Conservation (phyloP, 1,140 invertebrate genomes). For the Aporrectodea caliginosa region DNA sequence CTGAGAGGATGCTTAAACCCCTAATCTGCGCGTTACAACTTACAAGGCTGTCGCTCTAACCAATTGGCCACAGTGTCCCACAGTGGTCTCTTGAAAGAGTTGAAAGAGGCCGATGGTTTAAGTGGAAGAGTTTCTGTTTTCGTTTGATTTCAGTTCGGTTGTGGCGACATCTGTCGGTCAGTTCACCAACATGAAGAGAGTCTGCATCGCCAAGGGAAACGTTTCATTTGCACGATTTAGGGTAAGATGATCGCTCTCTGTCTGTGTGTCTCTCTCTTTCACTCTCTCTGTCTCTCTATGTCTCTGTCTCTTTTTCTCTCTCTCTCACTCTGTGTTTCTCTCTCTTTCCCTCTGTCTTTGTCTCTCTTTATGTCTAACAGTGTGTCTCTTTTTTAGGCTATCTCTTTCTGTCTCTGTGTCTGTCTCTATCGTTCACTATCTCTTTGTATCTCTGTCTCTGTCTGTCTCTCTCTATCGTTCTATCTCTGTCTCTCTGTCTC, state of each 20-base stretch:
- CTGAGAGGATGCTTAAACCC: not conserved
- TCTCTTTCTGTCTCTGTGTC: too few relatives aligned
- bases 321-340: not conserved
- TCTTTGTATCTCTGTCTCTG: too few relatives aligned
- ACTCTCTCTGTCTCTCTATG: not conserved
- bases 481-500: too few relatives aligned
- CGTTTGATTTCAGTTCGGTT: not conserved
- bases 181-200: not conserved
- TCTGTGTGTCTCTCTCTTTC: not conserved
- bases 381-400: too few relatives aligned
- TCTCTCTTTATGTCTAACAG: too few relatives aligned
- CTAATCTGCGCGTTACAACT: not conserved
- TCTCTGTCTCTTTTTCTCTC: not conserved
- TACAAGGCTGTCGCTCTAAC: not conserved
- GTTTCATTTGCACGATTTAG: not conserved
- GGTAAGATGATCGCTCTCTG: not conserved
- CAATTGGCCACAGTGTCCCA: not conserved
- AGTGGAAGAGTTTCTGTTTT: not conserved
- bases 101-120: not conserved
- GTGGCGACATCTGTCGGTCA: not conserved
- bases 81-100: not conserved
- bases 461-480: too few relatives aligned
- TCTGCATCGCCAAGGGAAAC: not conserved
- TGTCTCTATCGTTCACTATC: too few relatives aligned
- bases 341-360: not conserved